Conservation (phyloP, 2,888 invertebrate genomes). For the Dolichomitus sp. region DNA sequence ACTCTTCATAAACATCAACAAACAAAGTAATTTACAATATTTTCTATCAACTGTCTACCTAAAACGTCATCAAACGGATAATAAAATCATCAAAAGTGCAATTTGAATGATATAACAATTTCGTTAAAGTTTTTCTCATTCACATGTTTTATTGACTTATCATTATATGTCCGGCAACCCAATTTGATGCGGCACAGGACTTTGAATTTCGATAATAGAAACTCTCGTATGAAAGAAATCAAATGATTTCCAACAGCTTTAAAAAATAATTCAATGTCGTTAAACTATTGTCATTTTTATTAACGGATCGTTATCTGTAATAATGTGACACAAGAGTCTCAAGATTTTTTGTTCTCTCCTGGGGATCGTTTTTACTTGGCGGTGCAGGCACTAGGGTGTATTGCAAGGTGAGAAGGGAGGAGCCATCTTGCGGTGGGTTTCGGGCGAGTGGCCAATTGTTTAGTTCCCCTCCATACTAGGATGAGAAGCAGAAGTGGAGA, state of each 20-base stretch:
- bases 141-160: not conserved
- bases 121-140: not conserved
- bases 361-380: constrained; percentile 49
- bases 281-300: not conserved
- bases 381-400: constrained; percentile 49
- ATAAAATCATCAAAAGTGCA: not conserved
- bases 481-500: constrained; percentile 60
- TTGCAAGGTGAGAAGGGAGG: constrained; percentile 80
- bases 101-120: not conserved
- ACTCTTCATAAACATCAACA: not conserved
- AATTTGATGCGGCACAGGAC: not conserved
- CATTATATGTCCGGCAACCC: not conserved
- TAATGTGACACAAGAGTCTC: constrained; percentile 25
- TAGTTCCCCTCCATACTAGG: constrained; percentile 79
- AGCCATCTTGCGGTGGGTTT: constrained; percentile 86
- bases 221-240: not conserved
- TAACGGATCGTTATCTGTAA: constrained; percentile 38
- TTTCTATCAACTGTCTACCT: not conserved
- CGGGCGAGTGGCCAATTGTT: constrained; percentile 85
- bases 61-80: not conserved
- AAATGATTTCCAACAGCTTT: not conserved
- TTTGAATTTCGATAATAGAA: not conserved
- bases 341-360: constrained; percentile 29
- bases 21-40: not conserved
- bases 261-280: not conserved